A percentile compares a stretch with the other conserved stretches of the same genome.
phyloP scores from a whole-genome alignment of 1,140 invertebrate species.

The Rhynchophorus ferrugineus region DNA sequence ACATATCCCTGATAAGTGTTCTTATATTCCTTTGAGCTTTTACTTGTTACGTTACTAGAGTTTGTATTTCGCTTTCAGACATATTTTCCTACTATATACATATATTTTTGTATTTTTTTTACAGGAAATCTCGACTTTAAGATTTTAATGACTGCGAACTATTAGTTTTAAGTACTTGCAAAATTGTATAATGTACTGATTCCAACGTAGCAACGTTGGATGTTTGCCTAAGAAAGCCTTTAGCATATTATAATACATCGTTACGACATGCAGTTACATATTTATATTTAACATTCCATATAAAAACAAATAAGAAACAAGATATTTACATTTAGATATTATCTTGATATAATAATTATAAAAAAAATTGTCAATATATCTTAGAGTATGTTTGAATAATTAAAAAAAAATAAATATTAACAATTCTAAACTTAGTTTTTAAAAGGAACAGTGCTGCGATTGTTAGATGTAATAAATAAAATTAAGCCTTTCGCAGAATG shows the following conservation, averaged over 20 bases:
- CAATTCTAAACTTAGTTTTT: constrained; percentile 38
- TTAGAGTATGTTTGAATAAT: constrained; percentile 29
- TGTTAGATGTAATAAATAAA: constrained; percentile 37
- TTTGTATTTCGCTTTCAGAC: too few relatives aligned
- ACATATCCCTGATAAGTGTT: not conserved
- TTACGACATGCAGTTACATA: constrained; percentile 33
- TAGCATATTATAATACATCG: constrained; percentile 35
- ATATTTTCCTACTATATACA: too few relatives aligned
- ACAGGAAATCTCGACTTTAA: too few relatives aligned
- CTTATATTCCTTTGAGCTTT: too few relatives aligned
- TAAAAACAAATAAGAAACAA: constrained; percentile 28
- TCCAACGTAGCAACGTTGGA: constrained; percentile 34
- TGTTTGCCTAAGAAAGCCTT: constrained; percentile 40
- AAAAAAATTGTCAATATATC: constrained; percentile 34
- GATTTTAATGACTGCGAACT: constrained; percentile 7
- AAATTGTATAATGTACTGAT: constrained; percentile 36
- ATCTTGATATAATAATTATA: constrained; percentile 28
- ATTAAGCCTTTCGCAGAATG: constrained; percentile 40
- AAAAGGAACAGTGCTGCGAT: constrained; percentile 33
- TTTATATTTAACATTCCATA: constrained; percentile 38
- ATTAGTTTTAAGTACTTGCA: constrained; percentile 36
- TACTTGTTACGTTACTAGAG: too few relatives aligned
- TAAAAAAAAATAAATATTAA: constrained; percentile 30
- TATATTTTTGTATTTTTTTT: too few relatives aligned
- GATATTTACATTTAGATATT: constrained; percentile 31